Evolutionary conservation across 2,113 vertebrate species (phyloP).

Genomic region (Lagopus muta): DNA sequence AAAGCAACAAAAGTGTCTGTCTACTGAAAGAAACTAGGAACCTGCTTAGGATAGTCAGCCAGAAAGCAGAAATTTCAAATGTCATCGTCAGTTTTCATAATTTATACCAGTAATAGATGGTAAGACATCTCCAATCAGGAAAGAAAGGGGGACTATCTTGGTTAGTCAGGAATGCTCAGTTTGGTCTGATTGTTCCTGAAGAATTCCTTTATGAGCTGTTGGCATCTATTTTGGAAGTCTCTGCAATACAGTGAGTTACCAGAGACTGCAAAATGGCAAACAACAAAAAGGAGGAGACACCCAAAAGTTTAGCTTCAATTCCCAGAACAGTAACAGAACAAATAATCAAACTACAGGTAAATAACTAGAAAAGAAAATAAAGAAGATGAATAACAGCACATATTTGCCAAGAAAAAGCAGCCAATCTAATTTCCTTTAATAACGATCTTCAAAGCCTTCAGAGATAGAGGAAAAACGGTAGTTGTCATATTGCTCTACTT

Average conservation of each 20-base stretch:
- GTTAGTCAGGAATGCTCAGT: background rate
- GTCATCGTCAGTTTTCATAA: background rate
- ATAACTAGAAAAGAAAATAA: background rate
- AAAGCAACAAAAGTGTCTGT: background rate
- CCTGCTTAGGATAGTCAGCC: background rate
- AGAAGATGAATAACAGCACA: background rate
- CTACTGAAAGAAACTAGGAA: background rate
- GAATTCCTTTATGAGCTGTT: background rate
- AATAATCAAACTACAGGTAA: conserved; percentile 1
- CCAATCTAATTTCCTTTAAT: background rate
- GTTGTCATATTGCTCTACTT: background rate
- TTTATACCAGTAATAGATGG: background rate
- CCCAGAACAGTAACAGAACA: background rate
- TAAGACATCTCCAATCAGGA: background rate
- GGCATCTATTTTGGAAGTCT: background rate
- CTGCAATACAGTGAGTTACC: background rate
- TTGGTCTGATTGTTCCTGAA: background rate
- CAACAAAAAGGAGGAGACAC: background rate
- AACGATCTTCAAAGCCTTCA: background rate
- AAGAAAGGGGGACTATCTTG: background rate
- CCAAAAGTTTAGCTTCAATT: background rate
- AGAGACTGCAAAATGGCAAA: background rate
- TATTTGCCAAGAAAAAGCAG: background rate
- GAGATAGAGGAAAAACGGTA: background rate
- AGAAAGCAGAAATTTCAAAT: background rate